Percentiles rank a stretch among this genome's conserved stretches.
phyloP scores from a whole-genome alignment of 2,797 vertebrate genomes.

The Linurgus olivaceus region DNA sequence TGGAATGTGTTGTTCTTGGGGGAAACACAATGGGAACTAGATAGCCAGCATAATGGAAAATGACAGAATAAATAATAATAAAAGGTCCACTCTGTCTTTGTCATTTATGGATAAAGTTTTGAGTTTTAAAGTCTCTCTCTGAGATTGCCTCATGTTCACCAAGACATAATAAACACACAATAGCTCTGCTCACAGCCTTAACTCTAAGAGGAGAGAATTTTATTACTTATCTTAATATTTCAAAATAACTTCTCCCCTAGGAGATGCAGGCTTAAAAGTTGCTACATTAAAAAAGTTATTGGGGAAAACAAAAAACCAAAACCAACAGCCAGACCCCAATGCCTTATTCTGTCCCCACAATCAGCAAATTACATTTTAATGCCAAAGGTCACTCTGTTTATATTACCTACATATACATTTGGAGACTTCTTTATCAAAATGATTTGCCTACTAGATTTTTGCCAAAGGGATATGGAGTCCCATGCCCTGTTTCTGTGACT shows the following conservation, averaged over 20 bases:
- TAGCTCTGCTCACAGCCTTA: background rate
- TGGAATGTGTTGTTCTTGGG: background rate
- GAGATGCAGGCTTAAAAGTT: background rate
- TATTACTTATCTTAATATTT: background rate
- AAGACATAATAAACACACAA: background rate
- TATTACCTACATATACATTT: background rate
- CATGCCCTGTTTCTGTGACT: background rate
- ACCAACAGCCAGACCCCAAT: rapidly evolving
- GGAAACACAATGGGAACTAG: background rate
- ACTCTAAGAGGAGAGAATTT: background rate
- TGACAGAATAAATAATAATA: background rate
- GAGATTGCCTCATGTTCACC: background rate
- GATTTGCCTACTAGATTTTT: background rate
- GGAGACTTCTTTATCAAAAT: background rate
- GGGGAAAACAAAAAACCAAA: background rate
- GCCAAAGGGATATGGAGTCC: background rate
- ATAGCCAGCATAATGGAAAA: background rate
- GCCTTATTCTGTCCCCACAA: background rate
- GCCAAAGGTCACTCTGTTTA: background rate
- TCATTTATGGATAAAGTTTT: background rate
- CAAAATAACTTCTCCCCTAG: rapidly evolving
- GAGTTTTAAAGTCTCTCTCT: background rate
- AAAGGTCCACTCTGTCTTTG: background rate
- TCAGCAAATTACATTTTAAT: background rate
- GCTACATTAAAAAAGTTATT: background rate